Percentiles rank a stretch among this genome's conserved stretches.
phyloP scores from a whole-genome alignment of 2,888 invertebrate species.

The Tenodera sinensis region DNA sequence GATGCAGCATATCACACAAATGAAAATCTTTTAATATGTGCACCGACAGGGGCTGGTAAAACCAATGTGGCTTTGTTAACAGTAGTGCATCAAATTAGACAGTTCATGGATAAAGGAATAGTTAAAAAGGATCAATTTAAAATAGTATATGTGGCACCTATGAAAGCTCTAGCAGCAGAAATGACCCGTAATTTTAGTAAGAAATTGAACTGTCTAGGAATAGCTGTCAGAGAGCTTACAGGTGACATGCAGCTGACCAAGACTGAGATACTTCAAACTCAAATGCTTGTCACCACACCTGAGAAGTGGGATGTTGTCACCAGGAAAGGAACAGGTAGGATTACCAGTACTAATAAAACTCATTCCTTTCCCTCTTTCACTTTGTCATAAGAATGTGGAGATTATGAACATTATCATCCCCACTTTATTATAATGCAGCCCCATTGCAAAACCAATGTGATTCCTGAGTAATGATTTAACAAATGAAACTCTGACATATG shows the following conservation, averaged over 20 bases:
- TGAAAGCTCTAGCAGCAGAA: conserved; percentile 98
- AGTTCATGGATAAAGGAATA: conserved; percentile 74
- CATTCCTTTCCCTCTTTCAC: too few species aligned
- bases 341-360: conserved; percentile 38
- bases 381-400: too few species aligned
- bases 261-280: conserved; percentile 89
- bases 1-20: conserved; percentile 93
- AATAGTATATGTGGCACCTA: conserved; percentile 98
- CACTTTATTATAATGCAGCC: too few species aligned
- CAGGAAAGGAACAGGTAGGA: conserved; percentile 87
- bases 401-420: too few species aligned
- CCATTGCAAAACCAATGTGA: too few species aligned
- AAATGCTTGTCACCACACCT: conserved; percentile 97
- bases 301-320: conserved; percentile 99
- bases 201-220: conserved; percentile 70
- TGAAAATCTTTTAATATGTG: conserved; percentile 95
- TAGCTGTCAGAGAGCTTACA: conserved; percentile 87
- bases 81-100: conserved; percentile 85
- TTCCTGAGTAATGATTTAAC: too few species aligned
- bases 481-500: too few species aligned
- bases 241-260: conserved; percentile 98
- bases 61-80: conserved; percentile 96
- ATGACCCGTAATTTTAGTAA: conserved; percentile 94
- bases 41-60: conserved; percentile 98
- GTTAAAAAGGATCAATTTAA: conserved; percentile 91